These are phyloP conservation scores for Sylvia atricapilla DNA, from an alignment of 2,113 vertebrate species.

Conservation along the genomic window DNA sequence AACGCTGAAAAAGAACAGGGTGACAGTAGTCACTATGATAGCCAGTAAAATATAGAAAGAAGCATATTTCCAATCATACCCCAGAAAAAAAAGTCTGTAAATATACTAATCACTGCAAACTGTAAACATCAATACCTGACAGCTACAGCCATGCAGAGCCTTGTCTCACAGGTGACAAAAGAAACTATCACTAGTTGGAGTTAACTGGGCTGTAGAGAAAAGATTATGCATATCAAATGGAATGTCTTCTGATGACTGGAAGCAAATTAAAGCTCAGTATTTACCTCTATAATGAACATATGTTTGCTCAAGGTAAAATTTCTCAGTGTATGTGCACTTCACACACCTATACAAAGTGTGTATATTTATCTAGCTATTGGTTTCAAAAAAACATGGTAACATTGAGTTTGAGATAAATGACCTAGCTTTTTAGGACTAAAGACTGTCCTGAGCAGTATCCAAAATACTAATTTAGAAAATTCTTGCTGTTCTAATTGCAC, in stretches of 20 bases:
- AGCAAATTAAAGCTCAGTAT: not conserved
- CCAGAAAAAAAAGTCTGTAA: not conserved
- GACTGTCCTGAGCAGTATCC: not conserved
- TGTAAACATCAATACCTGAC: not conserved
- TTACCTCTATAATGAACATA: not conserved
- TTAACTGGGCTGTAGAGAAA: not conserved
- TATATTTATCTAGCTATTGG: not conserved
- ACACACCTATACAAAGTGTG: not conserved
- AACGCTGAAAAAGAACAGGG: too few relatives aligned
- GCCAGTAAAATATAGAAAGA: not conserved
- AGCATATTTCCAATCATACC: rapidly evolving
- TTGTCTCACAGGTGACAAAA: not conserved
- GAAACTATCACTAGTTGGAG: not conserved
- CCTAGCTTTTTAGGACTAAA: not conserved
- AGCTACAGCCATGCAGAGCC: not conserved
- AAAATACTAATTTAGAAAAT: not conserved
- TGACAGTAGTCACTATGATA: not conserved
- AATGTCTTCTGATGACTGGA: not conserved
- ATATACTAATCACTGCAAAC: not conserved
- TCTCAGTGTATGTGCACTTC: not conserved
- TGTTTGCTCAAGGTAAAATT: not conserved
- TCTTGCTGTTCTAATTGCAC: not conserved
- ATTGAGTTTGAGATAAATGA: not conserved
- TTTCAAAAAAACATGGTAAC: not conserved
- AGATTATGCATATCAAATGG: not conserved